Evolutionary conservation across 1,140 invertebrate species (phyloP), one percentile per base, ranked within the genome.

Genomic region (Anastrepha obliqua): DNA sequence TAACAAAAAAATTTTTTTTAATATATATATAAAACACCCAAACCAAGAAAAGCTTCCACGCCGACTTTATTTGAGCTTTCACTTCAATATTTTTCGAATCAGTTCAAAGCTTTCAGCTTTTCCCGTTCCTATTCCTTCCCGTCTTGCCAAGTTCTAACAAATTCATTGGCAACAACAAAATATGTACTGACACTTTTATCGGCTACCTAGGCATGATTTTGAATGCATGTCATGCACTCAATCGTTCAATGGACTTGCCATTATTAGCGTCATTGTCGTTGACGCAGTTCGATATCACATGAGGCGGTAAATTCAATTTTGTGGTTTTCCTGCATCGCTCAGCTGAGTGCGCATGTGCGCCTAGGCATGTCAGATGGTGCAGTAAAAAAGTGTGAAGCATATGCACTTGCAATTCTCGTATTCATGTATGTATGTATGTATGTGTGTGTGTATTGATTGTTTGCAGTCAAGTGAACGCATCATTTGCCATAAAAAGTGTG

Each of bases 261-360:
- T 81, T 81, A 81, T 81, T 29, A 81, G 74, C 74, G n/a, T 81
- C 47, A 81, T 81, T 81, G 74, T 81, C 74, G 74, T 55, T 29
- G 8, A 78, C 74, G 47, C 74, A 7, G 8, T 58, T 47, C 65
- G 51, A 70, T 90, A 91, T 91, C 91, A 92, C 92, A 92, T 92
- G 91, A 92, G 91, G 91, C 91, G 91, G 91, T 89, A 92, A 92
- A 92, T 92, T 92, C 92, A 92, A 93, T 93, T 92, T 89, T 92
- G 92, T 90, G 92, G 92, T 93, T 93, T 93, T 92, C 92, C 92
- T 92, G 92, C 90, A 87, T 91, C 89, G 47, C 47, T 81, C 47
- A 89, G 89, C 89, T 91, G 86, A 90, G 85, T 91, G 91, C 91
- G 91, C 92, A 93, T 93, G 92, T 91, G 90, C 92, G 93, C 91